These are phyloP conservation scores for Phalacrocorax aristotelis DNA, from an alignment of 2,113 vertebrate species.

Conservation along the genomic window DNA sequence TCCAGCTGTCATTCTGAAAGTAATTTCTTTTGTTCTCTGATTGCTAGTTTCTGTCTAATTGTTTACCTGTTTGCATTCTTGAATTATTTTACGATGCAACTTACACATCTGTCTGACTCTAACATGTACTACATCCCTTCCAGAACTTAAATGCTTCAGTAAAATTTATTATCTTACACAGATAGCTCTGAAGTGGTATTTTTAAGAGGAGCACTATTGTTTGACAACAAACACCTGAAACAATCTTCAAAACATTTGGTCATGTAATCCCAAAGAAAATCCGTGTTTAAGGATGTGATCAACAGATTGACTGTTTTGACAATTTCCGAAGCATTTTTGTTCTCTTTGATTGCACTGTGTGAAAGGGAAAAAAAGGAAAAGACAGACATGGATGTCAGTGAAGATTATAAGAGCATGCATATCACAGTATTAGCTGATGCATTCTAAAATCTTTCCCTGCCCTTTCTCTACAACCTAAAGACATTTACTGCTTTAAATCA, in stretches of 20 bases:
- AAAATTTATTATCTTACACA: background rate
- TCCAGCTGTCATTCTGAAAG: background rate
- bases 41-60: background rate
- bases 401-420: background rate
- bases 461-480: background rate
- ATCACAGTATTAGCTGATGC: background rate
- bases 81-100: background rate
- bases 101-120: background rate
- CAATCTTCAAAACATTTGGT: conserved; percentile 84
- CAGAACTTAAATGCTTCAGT: background rate
- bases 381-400: background rate
- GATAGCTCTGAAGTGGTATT: background rate
- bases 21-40: background rate
- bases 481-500: background rate
- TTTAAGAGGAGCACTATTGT: background rate
- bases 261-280: conserved; percentile 98
- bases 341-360: conserved; percentile 89
- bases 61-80: background rate
- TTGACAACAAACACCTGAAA: conserved; percentile 79
- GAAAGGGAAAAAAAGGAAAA: background rate
- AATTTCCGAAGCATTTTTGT: conserved; percentile 91
- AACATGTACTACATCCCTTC: background rate
- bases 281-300: conserved; percentile 87
- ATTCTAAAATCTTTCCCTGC: background rate
- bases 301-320: conserved; percentile 93